Base-by-base conservation (phyloP, 2,888 invertebrate species). In the Dryadula phaetusa region DNA sequence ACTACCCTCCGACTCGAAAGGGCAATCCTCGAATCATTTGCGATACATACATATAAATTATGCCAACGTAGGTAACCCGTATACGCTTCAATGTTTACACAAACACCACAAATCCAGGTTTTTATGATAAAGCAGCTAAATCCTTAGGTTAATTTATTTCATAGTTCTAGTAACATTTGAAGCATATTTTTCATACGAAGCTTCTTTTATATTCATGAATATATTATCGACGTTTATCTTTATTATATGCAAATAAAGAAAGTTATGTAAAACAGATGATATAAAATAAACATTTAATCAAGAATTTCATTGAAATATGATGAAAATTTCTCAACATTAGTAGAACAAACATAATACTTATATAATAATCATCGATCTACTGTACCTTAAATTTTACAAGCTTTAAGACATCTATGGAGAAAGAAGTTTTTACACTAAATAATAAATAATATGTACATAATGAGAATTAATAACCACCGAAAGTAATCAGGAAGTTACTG, bases 401-500 rank as follows among this genome's bases (percentile, higher is more conserved):
- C n/a, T n/a, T n/a, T n/a, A n/a, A n/a, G n/a, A n/a, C n/a, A n/a
- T n/a, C n/a, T n/a, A n/a, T n/a, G n/a, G n/a, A n/a, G n/a, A n/a
- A n/a, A n/a, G n/a, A n/a, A n/a, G n/a, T n/a, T n/a, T n/a, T n/a
- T 7, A 34, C 3, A 22, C 34, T 20, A 20, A 16, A 62, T 46
- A 47, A 62, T 28, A 34, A 62, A 7, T 37, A 22, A 25, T n/a
- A 62, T 16, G 37, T 12, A 0, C 37, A 42, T 12, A 28, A 53
- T 28, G 14, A 44, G 22, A 52, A 52, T 60, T 14, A 44, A 47
- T 62, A 64, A 46, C 22, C 34, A 34, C 22, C 22, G 34, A 54
- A 44, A 34, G 46, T 25, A 46, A 54, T 46, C 54, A 46, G 54
- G 64, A 56, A 56, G 46, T 34, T 64, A 46, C 25, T 22, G 12